Percentiles rank a stretch among this genome's conserved stretches.
phyloP scores from a whole-genome alignment of 2,797 vertebrate genomes.

The Hippoglossus hippoglossus region DNA sequence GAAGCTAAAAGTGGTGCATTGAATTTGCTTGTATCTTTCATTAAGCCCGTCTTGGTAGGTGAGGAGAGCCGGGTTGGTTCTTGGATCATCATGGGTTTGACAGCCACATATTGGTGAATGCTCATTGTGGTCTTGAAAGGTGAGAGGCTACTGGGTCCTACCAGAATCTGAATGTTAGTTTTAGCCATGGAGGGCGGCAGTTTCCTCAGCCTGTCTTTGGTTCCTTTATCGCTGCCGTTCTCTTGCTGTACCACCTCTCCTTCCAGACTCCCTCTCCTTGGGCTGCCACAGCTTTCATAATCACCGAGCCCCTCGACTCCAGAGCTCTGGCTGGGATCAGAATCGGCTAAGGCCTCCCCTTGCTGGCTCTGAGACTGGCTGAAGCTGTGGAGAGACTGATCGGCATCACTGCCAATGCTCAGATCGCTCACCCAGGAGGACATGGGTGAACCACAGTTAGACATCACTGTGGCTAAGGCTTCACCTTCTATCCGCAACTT shows the following conservation, averaged over 20 bases:
- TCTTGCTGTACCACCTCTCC: slow-evolving; percentile 82
- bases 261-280: slow-evolving; percentile 77
- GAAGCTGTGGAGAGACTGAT: slow-evolving; percentile 94
- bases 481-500: slow-evolving; percentile 85
- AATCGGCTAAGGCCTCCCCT: slow-evolving; percentile 91
- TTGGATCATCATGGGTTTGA: slow-evolving; percentile 87
- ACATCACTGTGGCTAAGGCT: slow-evolving; percentile 71
- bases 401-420: slow-evolving; percentile 91
- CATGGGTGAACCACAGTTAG: slow-evolving; percentile 89
- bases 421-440: slow-evolving; percentile 97
- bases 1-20: slow-evolving; percentile 71
- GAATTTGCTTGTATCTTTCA: slow-evolving; percentile 68
- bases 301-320: slow-evolving; percentile 62
- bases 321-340: slow-evolving; percentile 66
- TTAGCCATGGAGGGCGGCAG: slow-evolving; percentile 87
- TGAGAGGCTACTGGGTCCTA: slow-evolving; percentile 83
- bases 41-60: slow-evolving; percentile 61
- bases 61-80: slow-evolving; percentile 72
- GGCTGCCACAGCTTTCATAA: slow-evolving; percentile 26
- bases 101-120: slow-evolving; percentile 87
- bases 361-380: slow-evolving; percentile 91
- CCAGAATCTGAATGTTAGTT: slow-evolving; percentile 88
- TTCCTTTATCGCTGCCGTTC: slow-evolving; percentile 72
- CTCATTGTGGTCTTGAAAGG: slow-evolving; percentile 90
- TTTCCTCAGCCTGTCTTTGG: slow-evolving; percentile 75